These are phyloP conservation scores for Tetropium fuscum DNA, from an alignment of 2,888 invertebrate species.

Conservation along the genomic window DNA sequence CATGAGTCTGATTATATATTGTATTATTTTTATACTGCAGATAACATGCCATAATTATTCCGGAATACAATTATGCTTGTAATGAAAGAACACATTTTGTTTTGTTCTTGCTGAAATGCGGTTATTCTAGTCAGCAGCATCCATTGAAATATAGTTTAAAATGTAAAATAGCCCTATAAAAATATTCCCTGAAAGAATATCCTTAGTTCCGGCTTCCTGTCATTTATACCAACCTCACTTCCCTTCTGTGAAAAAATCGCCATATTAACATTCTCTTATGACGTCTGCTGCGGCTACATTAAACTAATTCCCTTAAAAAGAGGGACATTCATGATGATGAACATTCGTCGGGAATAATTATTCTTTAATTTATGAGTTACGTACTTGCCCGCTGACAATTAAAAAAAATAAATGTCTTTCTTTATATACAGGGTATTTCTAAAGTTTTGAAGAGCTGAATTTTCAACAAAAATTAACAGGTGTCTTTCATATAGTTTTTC, in stretches of 20 bases:
- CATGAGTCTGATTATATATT: no score
- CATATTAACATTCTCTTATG: conserved; percentile 55
- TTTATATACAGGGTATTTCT: no score
- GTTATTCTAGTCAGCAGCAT: conserved; percentile 41
- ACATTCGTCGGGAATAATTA: no score
- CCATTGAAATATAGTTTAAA: conserved; percentile 52
- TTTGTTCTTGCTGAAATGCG: conserved; percentile 54
- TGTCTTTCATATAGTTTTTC: no score
- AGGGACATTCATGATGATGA: conserved; percentile 31
- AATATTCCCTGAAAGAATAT: conserved; percentile 63
- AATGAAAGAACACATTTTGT: conserved; percentile 21
- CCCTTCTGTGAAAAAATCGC: conserved; percentile 57
- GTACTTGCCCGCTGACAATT: no score
- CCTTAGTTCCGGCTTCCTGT: conserved; percentile 63
- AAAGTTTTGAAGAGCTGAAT: no score
- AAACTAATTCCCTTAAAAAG: conserved; percentile 31
- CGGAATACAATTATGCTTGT: background rate
- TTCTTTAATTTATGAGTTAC: no score
- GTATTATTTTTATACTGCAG: no score
- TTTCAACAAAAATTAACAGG: no score
- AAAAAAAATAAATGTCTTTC: no score
- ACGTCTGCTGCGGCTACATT: conserved; percentile 56
- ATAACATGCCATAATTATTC: background rate
- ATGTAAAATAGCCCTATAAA: conserved; percentile 61
- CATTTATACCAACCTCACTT: conserved; percentile 58